Evolutionary conservation across 2,888 invertebrate genomes (phyloP).

Genomic region (Rhabditophanes sp.): DNA sequence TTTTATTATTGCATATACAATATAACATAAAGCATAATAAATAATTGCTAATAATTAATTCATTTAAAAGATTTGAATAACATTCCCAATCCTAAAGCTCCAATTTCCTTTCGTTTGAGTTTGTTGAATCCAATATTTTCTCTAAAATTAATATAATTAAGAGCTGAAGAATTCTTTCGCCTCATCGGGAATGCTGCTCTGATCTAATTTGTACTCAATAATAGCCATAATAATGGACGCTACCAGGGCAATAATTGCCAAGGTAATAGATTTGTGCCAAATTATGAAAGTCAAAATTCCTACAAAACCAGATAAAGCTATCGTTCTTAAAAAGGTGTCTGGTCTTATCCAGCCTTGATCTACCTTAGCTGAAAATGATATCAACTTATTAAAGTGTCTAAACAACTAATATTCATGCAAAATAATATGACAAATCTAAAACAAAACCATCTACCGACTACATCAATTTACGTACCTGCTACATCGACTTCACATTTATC

Average conservation of each 20-base stretch:
- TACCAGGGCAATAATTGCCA: slow-evolving; percentile 7
- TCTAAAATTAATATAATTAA: too few relatives aligned
- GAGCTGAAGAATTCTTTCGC: too few relatives aligned
- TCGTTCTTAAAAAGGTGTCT: slow-evolving; percentile 20
- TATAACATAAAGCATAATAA: too few relatives aligned
- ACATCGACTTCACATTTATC: slow-evolving; percentile 32
- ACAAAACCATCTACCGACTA: neutral
- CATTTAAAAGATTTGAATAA: too few relatives aligned
- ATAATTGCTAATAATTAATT: too few relatives aligned
- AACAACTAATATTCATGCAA: neutral
- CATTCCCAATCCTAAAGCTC: too few relatives aligned
- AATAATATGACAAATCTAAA: neutral
- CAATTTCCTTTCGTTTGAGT: too few relatives aligned
- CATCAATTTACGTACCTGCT: slow-evolving; percentile 22
- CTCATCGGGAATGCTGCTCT: slow-evolving; percentile 3
- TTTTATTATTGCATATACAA: too few relatives aligned
- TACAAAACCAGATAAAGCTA: slow-evolving; percentile 24
- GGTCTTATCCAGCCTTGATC: slow-evolving; percentile 16
- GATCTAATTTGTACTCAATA: slow-evolving; percentile 6
- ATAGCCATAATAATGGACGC: slow-evolving; percentile 7
- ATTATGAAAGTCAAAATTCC: slow-evolving; percentile 25
- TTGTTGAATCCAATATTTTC: too few relatives aligned
- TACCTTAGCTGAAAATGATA: slow-evolving; percentile 25
- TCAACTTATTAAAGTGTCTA: slow-evolving; percentile 1
- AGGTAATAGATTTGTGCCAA: slow-evolving; percentile 8